Base-by-base conservation (phyloP, 2,113 vertebrate genomes). In the Mesembrinibis cayennensis region DNA sequence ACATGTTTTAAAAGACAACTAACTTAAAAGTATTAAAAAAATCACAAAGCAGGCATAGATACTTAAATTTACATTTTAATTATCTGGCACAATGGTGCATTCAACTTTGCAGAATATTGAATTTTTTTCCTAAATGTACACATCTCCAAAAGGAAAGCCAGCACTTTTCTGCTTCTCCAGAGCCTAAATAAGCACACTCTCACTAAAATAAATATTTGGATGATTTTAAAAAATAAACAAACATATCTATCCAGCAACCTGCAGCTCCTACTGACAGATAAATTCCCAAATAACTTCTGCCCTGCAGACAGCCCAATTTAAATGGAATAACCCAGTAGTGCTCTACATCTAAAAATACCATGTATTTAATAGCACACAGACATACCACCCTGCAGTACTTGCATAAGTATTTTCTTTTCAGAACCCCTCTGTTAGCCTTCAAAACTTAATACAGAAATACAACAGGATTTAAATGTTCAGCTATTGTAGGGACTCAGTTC, bases 1-100 rank as follows among this genome's bases (percentile, higher is more conserved):
- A 99, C 99, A 99, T 99, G 98, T 99, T 99, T 99, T 98, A 99
- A 98, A 98, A 98, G 98, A 99, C 99, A 99, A 99, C 99, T 98
- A 98, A 98, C 98, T 98, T 98, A 98, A 98, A 98, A 98, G 98
- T 98, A 98, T 98, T 98, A 95, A 96, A 95, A 97, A 98, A 95
- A 97, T 95, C 98, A 98, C 98, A 98, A 98, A 98, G 98, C 98
- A 65, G 97, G 98, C 98, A 98, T 97, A 98, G 98, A 98, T 98
- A 98, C 97, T 98, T 98, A 98, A 98, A 98, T 98, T 98, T 98
- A 98, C 98, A 98, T 98, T 98, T 98, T 98, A 98, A 98, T 98
- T 98, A 98, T 98, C 96, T 96, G 81, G 93, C 97, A 98, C 97
- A 98, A 98, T 97, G 97, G 96, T 36, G 94, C 92, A 98, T 98